Percentiles rank a stretch among this genome's conserved stretches.
These are phyloP conservation scores for Doryteuthis pealeii DNA, from an alignment of 1,140 invertebrate species.

Conservation along the genomic window DNA sequence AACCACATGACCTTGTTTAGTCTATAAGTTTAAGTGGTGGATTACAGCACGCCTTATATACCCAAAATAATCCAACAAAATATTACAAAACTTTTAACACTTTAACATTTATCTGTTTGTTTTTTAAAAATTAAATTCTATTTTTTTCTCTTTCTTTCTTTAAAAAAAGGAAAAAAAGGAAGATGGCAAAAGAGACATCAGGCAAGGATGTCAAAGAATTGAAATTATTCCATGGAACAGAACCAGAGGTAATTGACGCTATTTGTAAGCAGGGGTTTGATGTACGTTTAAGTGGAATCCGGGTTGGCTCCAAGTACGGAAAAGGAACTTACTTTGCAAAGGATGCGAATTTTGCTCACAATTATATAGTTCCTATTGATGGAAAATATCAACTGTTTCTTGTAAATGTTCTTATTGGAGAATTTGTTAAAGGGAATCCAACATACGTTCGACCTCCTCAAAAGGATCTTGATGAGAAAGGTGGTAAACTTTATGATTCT, in stretches of 20 bases:
- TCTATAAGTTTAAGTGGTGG: no score
- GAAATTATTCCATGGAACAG: slow-evolving; percentile 33
- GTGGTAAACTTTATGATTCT: slow-evolving; percentile 27
- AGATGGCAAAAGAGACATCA: no score
- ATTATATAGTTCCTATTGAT: slow-evolving; percentile 23
- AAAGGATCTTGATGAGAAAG: background rate
- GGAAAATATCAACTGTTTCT: slow-evolving; percentile 29
- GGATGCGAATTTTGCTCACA: slow-evolving; percentile 30
- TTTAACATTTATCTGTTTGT: no score
- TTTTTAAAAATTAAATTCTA: no score
- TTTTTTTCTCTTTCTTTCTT: no score
- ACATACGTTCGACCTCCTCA: slow-evolving; percentile 20
- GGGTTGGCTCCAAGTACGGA: slow-evolving; percentile 29
- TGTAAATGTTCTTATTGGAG: slow-evolving; percentile 25
- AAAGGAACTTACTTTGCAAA: slow-evolving; percentile 35
- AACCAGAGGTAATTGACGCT: slow-evolving; percentile 15
- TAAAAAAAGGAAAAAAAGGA: no score
- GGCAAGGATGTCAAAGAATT: slow-evolving; percentile 15
- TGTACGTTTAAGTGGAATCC: slow-evolving; percentile 21
- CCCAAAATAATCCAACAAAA: no score
- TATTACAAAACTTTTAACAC: no score
- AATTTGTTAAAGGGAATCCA: slow-evolving; percentile 13
- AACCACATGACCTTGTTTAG: no score
- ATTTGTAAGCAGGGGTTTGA: slow-evolving; percentile 33
- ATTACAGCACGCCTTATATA: no score